phyloP scores from a whole-genome alignment of 1,140 invertebrate species.

The Carposina sasakii region DNA sequence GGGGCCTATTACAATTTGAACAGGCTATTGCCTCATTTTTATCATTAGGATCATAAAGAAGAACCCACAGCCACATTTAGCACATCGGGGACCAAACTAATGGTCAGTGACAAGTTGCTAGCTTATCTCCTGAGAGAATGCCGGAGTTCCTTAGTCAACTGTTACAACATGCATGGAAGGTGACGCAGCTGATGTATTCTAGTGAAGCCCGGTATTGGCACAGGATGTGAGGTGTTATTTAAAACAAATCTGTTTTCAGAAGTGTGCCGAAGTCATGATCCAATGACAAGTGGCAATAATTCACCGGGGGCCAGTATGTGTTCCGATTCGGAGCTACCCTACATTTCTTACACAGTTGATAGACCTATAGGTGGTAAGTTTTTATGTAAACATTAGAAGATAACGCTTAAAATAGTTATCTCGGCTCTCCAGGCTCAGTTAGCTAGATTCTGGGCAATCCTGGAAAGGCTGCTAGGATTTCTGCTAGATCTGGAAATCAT shows the following conservation, averaged over 20 bases:
- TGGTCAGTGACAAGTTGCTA: background rate
- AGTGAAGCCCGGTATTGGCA: background rate
- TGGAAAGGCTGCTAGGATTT: too few species aligned
- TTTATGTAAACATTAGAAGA: background rate
- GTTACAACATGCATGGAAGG: background rate
- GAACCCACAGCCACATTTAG: background rate
- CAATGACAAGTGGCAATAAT: conserved; percentile 77
- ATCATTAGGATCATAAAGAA: too few species aligned
- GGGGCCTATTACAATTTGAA: too few species aligned
- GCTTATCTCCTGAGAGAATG: background rate
- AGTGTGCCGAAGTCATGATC: conserved; percentile 42
- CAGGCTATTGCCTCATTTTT: too few species aligned
- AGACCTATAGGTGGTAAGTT: conserved; percentile 86
- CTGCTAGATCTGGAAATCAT: too few species aligned
- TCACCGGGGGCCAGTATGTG: conserved; percentile 91
- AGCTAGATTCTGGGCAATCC: too few species aligned
- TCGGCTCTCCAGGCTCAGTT: too few species aligned
- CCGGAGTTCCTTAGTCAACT: background rate
- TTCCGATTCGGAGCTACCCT: conserved; percentile 92
- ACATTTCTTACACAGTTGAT: conserved; percentile 95
- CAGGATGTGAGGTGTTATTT: background rate
- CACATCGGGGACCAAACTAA: background rate
- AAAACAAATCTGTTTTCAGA: conserved; percentile 25
- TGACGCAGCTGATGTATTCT: background rate
- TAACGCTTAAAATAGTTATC: background rate